Base-by-base conservation (phyloP, 2,888 invertebrate species). In the Pomacea canaliculata region DNA sequence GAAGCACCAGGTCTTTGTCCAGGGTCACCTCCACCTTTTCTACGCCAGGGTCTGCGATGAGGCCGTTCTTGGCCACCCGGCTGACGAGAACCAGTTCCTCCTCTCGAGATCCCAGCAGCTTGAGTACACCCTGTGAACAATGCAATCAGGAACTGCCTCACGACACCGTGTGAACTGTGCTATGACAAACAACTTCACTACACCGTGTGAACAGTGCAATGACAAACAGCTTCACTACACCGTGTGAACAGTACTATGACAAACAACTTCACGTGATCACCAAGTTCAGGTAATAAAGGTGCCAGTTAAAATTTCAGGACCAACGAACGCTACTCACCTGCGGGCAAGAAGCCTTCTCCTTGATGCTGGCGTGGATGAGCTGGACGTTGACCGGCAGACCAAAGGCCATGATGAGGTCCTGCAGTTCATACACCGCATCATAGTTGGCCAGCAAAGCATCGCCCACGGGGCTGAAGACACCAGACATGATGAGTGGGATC, bases 381-480 rank as follows among this genome's bases (percentile, higher is more conserved):
- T 87, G 87, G 23, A 84, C 86, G 79, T 85, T 86, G 8, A 87
- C 84, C 48, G 88, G 88, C 19, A 88, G 78, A 48, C 82, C 82
- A 74, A 88, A 88, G 3, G 87, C 86, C 80, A 83, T 82, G 59
- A 87, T 84, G 23, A 88, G 80, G 78, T 88, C 87, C 73, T 87
- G 85, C 10, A 88, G 80, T 70, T 84, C 85, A 78, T 87, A 88
- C n/a, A 88, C 88, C 16, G 87, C 86, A 76, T 88, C 88, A 78
- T 84, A 86, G 71, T 86, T 87, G 51, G 83, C 81, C 56, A 79
- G 78, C 7, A 83, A 76, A 8, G 83, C 79, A 70, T 88, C 86
- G 5, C 87, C 88, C 18, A 88, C 84, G 4, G 88, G 88, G 81
- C 88, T 88, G 78, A 88, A 88, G 12, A 88, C 84, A 4, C 88